A percentile compares a stretch with the other conserved stretches of the same genome.
Evolutionary conservation across 2,888 invertebrate genomes (phyloP).

Genomic region (Teinopalpus imperialis): DNA sequence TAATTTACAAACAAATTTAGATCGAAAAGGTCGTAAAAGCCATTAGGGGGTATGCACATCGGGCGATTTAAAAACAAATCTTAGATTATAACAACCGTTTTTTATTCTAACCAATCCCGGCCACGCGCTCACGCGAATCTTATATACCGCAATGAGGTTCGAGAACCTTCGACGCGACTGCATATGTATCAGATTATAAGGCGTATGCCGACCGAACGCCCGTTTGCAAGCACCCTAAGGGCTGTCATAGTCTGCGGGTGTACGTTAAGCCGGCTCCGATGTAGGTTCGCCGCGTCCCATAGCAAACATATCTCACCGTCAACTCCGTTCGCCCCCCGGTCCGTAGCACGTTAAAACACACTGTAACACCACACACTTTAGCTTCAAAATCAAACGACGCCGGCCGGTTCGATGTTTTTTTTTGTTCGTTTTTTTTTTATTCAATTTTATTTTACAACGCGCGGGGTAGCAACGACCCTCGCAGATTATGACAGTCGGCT

Average conservation of each 20-base stretch:
- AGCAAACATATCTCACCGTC: slow-evolving; percentile 35
- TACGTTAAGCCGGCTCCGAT: slow-evolving; percentile 38
- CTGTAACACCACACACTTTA: slow-evolving; percentile 40
- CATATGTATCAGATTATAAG: no score
- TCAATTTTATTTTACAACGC: slow-evolving; percentile 2
- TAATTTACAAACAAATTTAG: background rate
- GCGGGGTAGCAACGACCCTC: slow-evolving; percentile 44
- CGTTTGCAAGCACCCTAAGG: slow-evolving; percentile 39
- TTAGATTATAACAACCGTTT: background rate
- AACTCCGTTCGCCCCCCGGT: slow-evolving; percentile 32
- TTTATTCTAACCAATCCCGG: no score
- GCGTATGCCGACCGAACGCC: background rate
- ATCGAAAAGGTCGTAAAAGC: slow-evolving; percentile 1
- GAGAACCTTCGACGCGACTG: no score
- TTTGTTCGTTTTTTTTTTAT: slow-evolving; percentile 19
- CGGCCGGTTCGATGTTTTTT: slow-evolving; percentile 9
- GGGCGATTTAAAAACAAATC: slow-evolving; percentile 4
- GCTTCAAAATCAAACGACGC: slow-evolving; percentile 17
- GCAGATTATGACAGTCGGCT: slow-evolving; percentile 68
- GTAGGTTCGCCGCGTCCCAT: slow-evolving; percentile 36
- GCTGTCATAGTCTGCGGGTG: slow-evolving; percentile 71
- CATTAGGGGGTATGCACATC: slow-evolving; percentile 16
- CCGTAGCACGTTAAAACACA: slow-evolving; percentile 31
- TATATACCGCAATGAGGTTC: no score
- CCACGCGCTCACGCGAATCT: no score